phyloP scores from a whole-genome alignment of 2,113 vertebrate species.

The Larimichthys crocea region DNA sequence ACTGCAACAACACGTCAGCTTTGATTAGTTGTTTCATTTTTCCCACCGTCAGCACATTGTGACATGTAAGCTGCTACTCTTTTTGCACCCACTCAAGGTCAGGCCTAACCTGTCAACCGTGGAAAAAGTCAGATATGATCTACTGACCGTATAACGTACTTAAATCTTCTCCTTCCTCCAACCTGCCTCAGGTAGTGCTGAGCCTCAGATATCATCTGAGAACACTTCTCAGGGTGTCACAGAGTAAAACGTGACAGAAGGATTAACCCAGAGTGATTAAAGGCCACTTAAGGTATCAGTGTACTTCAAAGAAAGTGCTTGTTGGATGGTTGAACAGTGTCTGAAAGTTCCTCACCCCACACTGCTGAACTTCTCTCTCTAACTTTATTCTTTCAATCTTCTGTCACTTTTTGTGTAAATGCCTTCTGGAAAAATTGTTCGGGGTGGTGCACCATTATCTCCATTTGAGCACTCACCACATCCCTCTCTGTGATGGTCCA shows the following conservation, averaged over 20 bases:
- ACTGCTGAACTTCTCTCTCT: neutral
- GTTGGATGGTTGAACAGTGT: neutral
- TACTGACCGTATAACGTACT: neutral
- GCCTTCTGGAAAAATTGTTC: neutral
- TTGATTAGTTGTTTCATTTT: conserved; percentile 54
- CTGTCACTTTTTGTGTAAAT: neutral
- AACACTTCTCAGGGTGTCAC: conserved; percentile 7
- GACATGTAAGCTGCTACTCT: conserved; percentile 30
- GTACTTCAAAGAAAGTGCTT: neutral
- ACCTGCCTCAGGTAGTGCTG: neutral
- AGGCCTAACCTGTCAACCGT: conserved; percentile 20
- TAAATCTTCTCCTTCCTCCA: neutral
- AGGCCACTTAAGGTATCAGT: neutral
- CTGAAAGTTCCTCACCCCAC: neutral
- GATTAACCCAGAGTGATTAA: neutral
- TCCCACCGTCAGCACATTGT: conserved; percentile 40
- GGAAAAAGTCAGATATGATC: conserved; percentile 10
- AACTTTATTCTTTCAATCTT: neutral
- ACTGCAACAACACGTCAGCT: conserved; percentile 58
- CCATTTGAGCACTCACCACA: neutral
- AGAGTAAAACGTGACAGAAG: neutral
- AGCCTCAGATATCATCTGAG: conserved; percentile 1
- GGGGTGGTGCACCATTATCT: neutral
- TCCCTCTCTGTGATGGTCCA: neutral
- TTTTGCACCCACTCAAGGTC: neutral